Evolutionary conservation across 1,140 invertebrate species (phyloP).

Genomic region (Prorops nasuta): DNA sequence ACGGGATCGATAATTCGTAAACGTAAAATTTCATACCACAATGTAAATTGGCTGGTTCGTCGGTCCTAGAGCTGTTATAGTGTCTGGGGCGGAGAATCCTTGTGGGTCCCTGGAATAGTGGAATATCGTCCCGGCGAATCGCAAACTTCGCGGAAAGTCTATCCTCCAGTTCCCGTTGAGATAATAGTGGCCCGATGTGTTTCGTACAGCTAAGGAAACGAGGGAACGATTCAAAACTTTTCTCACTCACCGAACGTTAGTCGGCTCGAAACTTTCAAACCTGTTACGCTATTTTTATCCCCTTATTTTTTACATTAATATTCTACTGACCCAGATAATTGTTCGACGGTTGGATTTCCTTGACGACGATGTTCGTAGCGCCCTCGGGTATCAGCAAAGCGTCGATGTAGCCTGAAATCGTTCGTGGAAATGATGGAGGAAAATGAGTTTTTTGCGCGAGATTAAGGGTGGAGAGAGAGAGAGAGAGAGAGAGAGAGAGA

Average conservation of each 20-base stretch:
- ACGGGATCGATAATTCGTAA: neutral
- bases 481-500: no score
- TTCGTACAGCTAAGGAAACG: constrained; percentile 71
- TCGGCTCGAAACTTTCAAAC: no score
- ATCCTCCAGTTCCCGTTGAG: constrained; percentile 93
- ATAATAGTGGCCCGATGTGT: constrained; percentile 80
- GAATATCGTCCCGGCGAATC: constrained; percentile 81
- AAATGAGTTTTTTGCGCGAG: neutral
- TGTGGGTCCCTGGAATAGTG: constrained; percentile 81
- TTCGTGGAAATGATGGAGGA: neutral
- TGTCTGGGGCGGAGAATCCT: constrained; percentile 80
- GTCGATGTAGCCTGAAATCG: constrained; percentile 82
- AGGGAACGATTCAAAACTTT: neutral
- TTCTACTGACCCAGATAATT: constrained; percentile 84
- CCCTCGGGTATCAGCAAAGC: constrained; percentile 88
- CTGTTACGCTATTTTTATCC: no score
- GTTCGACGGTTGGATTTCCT: constrained; percentile 78
- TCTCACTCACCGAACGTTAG: no score
- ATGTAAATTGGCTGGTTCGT: constrained; percentile 84
- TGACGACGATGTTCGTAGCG: constrained; percentile 88
- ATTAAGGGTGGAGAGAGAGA: constrained; percentile 4
- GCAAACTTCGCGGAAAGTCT: constrained; percentile 77
- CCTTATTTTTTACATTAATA: no score
- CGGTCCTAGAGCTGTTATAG: constrained; percentile 78
- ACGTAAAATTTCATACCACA: constrained; percentile 67